Evolutionary conservation across 2,888 invertebrate genomes (phyloP).

Genomic region (Ceramica pisi): DNA sequence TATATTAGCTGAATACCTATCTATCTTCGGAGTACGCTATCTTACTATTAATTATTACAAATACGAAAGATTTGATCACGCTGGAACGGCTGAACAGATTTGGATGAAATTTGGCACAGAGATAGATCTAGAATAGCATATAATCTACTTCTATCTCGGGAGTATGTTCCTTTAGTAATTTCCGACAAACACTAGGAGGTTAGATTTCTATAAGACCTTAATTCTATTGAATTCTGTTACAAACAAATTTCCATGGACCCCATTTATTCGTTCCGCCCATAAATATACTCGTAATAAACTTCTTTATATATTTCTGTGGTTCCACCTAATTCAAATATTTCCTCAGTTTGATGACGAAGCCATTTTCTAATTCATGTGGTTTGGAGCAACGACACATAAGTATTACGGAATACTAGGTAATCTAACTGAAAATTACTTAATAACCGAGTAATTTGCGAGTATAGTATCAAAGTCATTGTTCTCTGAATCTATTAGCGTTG

Average conservation of each 20-base stretch:
- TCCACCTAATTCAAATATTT: conserved; percentile 4
- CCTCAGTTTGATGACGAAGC: background rate
- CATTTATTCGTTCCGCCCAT: too few species aligned
- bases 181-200: too few species aligned
- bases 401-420: conserved; percentile 29
- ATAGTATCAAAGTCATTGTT: conserved; percentile 49
- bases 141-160: too few species aligned
- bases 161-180: too few species aligned
- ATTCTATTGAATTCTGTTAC: background rate
- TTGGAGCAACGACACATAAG: conserved; percentile 9
- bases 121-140: too few species aligned
- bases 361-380: conserved; percentile 11
- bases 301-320: too few species aligned
- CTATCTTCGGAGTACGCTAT: background rate
- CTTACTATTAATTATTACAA: too few species aligned
- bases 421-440: conserved; percentile 46
- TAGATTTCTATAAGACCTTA: background rate
- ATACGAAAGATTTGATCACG: too few species aligned
- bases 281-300: too few species aligned
- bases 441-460: conserved; percentile 39
- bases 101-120: too few species aligned
- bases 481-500: conserved; percentile 36
- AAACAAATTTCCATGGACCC: background rate
- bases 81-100: too few species aligned
- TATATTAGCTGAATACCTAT: background rate